These are phyloP conservation scores for Lethenteron reissneri DNA, from an alignment of 2,113 vertebrate genomes.

Conservation along the genomic window DNA sequence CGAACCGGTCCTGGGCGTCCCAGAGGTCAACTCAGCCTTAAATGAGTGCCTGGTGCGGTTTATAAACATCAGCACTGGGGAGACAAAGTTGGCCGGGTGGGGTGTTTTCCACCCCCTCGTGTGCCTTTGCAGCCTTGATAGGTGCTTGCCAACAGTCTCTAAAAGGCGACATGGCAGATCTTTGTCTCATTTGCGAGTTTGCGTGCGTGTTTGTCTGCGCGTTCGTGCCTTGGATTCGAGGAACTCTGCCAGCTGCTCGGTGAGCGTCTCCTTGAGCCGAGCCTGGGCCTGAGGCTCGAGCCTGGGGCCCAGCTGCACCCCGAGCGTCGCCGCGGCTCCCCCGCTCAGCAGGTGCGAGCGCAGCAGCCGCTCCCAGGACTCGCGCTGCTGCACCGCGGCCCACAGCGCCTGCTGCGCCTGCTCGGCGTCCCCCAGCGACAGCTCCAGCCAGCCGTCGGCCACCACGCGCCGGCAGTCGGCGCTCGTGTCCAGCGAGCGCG, in stretches of 20 bases:
- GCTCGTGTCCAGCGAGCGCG: constrained; percentile 45
- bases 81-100: too few relatives aligned
- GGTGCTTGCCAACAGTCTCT: too few relatives aligned
- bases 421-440: constrained; percentile 22
- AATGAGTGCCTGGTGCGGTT: too few relatives aligned
- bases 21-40: too few relatives aligned
- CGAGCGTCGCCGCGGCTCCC: not conserved
- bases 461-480: constrained; percentile 50
- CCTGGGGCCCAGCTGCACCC: not conserved
- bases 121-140: too few relatives aligned
- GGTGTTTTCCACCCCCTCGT: too few relatives aligned
- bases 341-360: constrained; percentile 24
- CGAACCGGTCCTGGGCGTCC: too few relatives aligned
- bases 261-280: constrained; percentile 15
- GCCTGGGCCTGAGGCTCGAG: not conserved
- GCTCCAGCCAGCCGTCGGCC: constrained; percentile 54
- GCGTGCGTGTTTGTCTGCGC: too few relatives aligned
- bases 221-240: too few relatives aligned
- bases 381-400: constrained; percentile 26
- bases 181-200: too few relatives aligned
- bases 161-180: too few relatives aligned
- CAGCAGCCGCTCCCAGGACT: constrained; percentile 38
- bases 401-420: constrained; percentile 30
- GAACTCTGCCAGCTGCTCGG: constrained; percentile 34
- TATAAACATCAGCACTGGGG: too few relatives aligned